phyloP scores from a whole-genome alignment of 1,140 invertebrate genomes.

The Ceratosolen solmsi region DNA sequence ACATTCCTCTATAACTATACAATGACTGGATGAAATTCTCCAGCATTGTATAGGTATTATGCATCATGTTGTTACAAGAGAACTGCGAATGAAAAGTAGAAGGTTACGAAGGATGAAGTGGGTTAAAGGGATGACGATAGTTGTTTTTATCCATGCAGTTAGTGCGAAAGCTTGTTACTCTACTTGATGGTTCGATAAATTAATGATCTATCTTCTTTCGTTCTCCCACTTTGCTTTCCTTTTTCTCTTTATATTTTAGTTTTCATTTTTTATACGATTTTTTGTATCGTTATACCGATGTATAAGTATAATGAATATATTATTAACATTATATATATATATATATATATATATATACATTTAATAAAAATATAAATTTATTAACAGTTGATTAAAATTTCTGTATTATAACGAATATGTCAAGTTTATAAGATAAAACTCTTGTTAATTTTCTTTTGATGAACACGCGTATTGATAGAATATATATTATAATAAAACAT shows the following conservation, averaged over 20 bases:
- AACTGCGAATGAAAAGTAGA: constrained; percentile 7
- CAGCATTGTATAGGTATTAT: background rate
- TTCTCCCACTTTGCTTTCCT: constrained; percentile 58
- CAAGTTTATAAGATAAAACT: too few relatives aligned
- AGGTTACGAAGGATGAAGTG: constrained; percentile 1
- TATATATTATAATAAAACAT: too few relatives aligned
- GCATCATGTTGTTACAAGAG: constrained; percentile 2
- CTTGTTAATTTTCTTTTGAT: too few relatives aligned
- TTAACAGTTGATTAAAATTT: too few relatives aligned
- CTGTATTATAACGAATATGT: too few relatives aligned
- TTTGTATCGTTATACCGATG: background rate
- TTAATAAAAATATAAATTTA: too few relatives aligned
- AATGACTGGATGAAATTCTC: constrained; percentile 20
- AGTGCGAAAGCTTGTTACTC: constrained; percentile 70
- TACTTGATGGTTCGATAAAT: constrained; percentile 65
- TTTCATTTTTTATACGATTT: background rate
- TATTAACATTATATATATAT: too few relatives aligned
- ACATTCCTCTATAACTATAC: background rate
- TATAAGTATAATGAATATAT: too few relatives aligned
- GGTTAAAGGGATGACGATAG: background rate
- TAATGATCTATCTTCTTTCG: constrained; percentile 65
- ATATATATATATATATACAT: too few relatives aligned
- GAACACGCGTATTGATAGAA: too few relatives aligned
- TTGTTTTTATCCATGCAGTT: constrained; percentile 52
- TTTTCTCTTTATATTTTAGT: constrained; percentile 14